Base-by-base conservation (phyloP, 2,797 vertebrate genomes). In the Pangasius mekongensis region DNA sequence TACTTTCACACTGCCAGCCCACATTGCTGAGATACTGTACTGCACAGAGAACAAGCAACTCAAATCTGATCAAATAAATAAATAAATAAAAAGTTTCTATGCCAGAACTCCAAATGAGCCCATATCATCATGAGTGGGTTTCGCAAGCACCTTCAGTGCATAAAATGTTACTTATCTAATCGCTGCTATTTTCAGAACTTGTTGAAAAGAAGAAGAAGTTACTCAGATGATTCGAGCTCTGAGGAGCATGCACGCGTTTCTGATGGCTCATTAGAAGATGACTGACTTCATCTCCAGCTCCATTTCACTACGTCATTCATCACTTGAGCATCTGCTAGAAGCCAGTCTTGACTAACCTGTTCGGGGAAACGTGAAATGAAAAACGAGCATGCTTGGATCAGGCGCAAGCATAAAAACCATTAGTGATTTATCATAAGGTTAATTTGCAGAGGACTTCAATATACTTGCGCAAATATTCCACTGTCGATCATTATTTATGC, bases 1-100 rank as follows among this genome's bases (percentile, higher is more conserved):
- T 89, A 89, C 85, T 52, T 64, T 87, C 83, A 90, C 78, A 87
- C 89, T 39, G 5, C 88, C 90, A 87, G 92, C 91, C 81, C 86
- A 89, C 87, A 85, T 76, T 4, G 49, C 85, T 62, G 81, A 49
- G 20, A 87, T 67, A 84, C 39, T 84, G 81, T 66, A 87, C 85
- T 77, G 88, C 47, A 1, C 36, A 52, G 22, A 64, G 52, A 84
- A 73, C 9, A 39, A 88, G 76, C 67, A 80, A 78, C 69, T 64
- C 62, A 80, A 54, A 89, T 80, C 86, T 84, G 73, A 30, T 39
- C 69, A 74, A 52, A 49, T 43, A 43, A 43, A 43, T 43, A 43
- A 43, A 43, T 43, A 56, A 82, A 62, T 14, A 73, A 47, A 54
- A 78, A 71, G 30, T 30, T 89, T 83, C 64, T 74, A 27, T 77